Base-by-base conservation (phyloP, 2,113 vertebrate species). In the Mus spicilegus region DNA sequence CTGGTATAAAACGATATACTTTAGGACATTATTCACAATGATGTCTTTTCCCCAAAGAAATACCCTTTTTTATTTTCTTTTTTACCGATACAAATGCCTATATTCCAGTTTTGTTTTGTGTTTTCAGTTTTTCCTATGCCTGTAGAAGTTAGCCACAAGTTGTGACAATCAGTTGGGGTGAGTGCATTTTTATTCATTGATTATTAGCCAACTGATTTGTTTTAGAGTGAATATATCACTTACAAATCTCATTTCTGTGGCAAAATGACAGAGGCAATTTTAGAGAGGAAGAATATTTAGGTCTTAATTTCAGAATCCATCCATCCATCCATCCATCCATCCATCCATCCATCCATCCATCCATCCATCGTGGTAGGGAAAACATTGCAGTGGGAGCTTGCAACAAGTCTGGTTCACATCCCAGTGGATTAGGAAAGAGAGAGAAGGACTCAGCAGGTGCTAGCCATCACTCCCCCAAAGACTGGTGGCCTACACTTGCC, bases 1-100 rank as follows among this genome's bases (percentile, higher is more conserved):
- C 33, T 80, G 87, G 75, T 42, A 84, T 56, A 93, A 96, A 84
- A 67, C 36, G 4, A 65, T 93, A 22, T 85, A 65, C 6, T 61
- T 90, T 16, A 84, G 93, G 56, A 3, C 7, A 92, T 89, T 72
- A 92, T 95, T 96, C 86, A 91, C 17, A 94, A 54, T 82, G 70
- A 56, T 85, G 46, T 69, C 17, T 78, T 84, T 16, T 95, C 65
- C 2, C 2, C 26, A 93, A 87, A 84, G 36, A 96, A 54, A 95
- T 24, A 51, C 6, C 73, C 88, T 72, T 24, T 67, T 63, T 30
- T 61, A 11, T 80, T 39, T 78, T 81, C 33, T 24, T 81, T 92
- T 92, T 28, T 4, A 28, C 9, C 73, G 42, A 78, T 7, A 80
- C 26, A 10, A 86, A 75, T 56, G 13, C 78, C 70, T 95, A 58